Conservation (phyloP, 1,140 invertebrate species). For the Heliconius hewitsoni region DNA sequence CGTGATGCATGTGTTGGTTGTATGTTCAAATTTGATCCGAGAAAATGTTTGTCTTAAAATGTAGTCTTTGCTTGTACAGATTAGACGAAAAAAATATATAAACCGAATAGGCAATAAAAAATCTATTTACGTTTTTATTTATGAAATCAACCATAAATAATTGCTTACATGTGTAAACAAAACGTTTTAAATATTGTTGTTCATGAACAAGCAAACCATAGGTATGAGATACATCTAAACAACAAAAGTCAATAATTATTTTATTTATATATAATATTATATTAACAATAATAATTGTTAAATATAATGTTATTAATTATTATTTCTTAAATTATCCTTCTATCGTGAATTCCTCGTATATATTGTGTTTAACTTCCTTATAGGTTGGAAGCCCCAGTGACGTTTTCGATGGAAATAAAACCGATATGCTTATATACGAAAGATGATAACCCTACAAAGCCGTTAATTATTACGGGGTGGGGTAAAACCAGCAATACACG, state of each 20-base stretch:
- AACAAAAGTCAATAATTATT: no score
- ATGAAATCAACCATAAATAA: no score
- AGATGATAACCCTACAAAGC: conserved; percentile 43
- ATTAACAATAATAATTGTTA: no score
- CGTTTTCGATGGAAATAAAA: conserved; percentile 47
- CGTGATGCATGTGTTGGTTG: neutral
- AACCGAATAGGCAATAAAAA: no score
- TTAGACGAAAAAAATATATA: neutral
- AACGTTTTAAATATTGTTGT: no score
- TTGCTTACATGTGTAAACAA: no score
- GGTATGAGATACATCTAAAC: no score
- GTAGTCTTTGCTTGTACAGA: neutral
- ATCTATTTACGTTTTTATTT: no score
- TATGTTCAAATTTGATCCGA: neutral
- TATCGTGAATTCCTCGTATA: neutral
- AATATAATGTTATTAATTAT: neutral
- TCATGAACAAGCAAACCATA: no score
- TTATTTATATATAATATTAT: no score
- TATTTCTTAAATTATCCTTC: neutral
- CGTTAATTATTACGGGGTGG: conserved; percentile 64
- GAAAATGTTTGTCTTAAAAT: neutral
- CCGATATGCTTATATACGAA: conserved; percentile 65
- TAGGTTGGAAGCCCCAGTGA: conserved; percentile 56
- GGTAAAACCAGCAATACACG: conserved; percentile 60
- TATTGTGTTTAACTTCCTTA: conserved; percentile 25